These are phyloP conservation scores for Periophthalmodon schlosseri DNA, from an alignment of 2,113 vertebrate genomes.

Conservation along the genomic window DNA sequence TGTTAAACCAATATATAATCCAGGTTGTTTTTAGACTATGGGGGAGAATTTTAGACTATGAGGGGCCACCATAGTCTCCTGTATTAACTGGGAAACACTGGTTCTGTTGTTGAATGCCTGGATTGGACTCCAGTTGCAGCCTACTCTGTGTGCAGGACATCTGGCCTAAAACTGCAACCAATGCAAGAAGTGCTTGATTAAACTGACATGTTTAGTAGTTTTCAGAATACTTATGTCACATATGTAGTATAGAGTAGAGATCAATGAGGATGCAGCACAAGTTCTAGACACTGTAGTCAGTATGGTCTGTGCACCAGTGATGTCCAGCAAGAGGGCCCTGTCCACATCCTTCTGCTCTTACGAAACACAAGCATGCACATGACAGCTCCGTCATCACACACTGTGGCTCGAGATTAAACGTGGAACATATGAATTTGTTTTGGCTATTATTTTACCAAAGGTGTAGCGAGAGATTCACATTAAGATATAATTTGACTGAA, in stretches of 20 bases:
- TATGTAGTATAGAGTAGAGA: no score
- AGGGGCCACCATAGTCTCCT: no score
- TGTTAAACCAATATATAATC: no score
- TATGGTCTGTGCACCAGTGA: neutral
- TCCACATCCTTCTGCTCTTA: neutral
- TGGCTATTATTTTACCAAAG: no score
- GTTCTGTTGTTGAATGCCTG: neutral
- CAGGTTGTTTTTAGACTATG: no score
- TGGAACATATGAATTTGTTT: no score
- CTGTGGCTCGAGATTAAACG: no score
- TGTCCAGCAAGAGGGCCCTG: neutral
- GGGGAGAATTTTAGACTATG: no score
- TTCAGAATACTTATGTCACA: no score
- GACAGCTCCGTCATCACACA: neutral
- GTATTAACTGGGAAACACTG: no score
- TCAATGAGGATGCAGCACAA: neutral
- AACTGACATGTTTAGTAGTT: no score
- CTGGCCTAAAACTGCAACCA: neutral
- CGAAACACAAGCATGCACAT: neutral
- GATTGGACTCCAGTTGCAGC: neutral
- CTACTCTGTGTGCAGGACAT: neutral
- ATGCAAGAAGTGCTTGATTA: no score
- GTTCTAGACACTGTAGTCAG: neutral
- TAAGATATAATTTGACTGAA: neutral
- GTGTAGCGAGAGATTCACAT: neutral